Base-by-base conservation (phyloP, 2,113 vertebrate species). In the Mesoclemmys tuberculata region DNA sequence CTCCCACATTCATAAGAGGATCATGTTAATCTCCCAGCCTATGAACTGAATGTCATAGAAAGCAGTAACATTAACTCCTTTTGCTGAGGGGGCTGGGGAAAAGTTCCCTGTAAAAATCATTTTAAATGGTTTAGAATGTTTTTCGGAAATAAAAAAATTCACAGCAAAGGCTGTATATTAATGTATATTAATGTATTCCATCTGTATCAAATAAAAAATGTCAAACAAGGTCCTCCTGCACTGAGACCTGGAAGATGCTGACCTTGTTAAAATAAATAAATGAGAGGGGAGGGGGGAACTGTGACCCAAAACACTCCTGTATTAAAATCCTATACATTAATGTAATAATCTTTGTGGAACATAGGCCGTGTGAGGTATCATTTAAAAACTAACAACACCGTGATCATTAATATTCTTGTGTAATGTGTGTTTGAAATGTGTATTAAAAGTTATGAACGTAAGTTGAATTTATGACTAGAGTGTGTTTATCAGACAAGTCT, bases 11-110 rank as follows among this genome's bases (percentile, higher is more conserved):
- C 46, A 0, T 96, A 88, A 95, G 78, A 94, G 89, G 74, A 93
- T 96, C 81, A 10, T 6, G 26, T 38, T 94, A 94, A 95, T 95
- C 93, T 93, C 84, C 78, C 84, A 84, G 81, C 41, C 74, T 93
- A 35, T 90, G 27, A 93, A 81, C 80, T 12, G 89, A 78, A 87
- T 92, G n/a, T 16, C 87, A 44, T 77, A 41, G 74, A 77, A 61
- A 84, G 55, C 41, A 82, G 52, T 16, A 84, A 31, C 44, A 79
- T 94, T 91, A 96, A 88, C 74, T 82, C 21, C n/a, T 90, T 90
- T 82, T 58, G 29, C 81, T 86, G 46, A 1, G 27, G 68, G 22
- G 88, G 41, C 26, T 84, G 29, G 89, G 78, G n/a, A 87, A 94
- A 26, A 51, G 85, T 19, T 84, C 5, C 22, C 56, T 68, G 27